Evolutionary conservation across 2,113 vertebrate species (phyloP).

Genomic region (Brachyhypopomus occidentalis): DNA sequence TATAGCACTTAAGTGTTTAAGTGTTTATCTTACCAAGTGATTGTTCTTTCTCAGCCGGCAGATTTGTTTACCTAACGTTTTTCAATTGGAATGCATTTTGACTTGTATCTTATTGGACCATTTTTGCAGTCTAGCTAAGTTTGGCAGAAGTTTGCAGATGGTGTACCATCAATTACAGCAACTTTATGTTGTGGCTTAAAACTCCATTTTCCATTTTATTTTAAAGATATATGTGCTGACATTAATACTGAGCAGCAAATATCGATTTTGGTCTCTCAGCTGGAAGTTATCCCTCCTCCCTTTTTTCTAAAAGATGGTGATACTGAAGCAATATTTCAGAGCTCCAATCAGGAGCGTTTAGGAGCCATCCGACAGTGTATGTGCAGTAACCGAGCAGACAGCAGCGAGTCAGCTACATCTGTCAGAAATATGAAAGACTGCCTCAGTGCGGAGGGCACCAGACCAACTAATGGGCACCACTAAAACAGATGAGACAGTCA

Average conservation of each 20-base stretch:
- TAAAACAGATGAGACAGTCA: neutral
- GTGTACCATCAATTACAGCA: too few relatives aligned
- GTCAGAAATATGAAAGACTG: constrained; percentile 25
- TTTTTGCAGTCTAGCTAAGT: too few relatives aligned
- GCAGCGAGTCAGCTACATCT: constrained; percentile 34
- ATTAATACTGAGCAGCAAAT: neutral
- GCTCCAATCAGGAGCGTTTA: constrained; percentile 4
- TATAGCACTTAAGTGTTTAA: too few relatives aligned
- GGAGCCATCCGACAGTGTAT: constrained; percentile 12
- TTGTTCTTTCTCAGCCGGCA: too few relatives aligned
- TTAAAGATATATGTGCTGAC: neutral
- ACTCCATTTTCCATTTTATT: too few relatives aligned
- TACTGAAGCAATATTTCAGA: constrained; percentile 30
- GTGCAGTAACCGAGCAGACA: constrained; percentile 22
- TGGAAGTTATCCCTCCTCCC: neutral
- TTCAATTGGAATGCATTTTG: too few relatives aligned
- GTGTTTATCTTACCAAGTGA: too few relatives aligned
- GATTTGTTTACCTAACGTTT: too few relatives aligned
- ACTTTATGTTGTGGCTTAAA: too few relatives aligned
- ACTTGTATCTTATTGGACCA: too few relatives aligned
- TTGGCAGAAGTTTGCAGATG: too few relatives aligned
- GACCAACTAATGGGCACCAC: neutral
- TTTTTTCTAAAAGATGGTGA: constrained; percentile 14
- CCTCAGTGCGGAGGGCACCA: constrained; percentile 9
- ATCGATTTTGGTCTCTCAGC: constrained; percentile 3